phyloP scores from a whole-genome alignment of 2,113 vertebrate species.

The Oryzias celebensis region DNA sequence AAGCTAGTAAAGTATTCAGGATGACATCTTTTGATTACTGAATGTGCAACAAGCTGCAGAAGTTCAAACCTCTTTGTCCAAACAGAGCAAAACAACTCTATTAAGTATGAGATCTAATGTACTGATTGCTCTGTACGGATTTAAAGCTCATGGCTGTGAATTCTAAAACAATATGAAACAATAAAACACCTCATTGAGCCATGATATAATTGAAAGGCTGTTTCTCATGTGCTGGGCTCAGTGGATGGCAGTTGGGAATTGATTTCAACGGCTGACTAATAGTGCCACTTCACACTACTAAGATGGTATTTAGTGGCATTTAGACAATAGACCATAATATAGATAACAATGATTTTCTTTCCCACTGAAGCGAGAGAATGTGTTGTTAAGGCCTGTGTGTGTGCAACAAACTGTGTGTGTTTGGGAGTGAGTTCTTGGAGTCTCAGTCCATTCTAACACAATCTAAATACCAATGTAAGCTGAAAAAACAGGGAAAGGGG shows the following conservation, averaged over 20 bases:
- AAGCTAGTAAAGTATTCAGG: conserved; percentile 2
- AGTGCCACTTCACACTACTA: conserved; percentile 30
- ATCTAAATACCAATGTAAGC: conserved; percentile 53
- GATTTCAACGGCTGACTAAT: conserved; percentile 24
- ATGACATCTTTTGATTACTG: conserved; percentile 15
- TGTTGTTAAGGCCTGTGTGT: conserved; percentile 7
- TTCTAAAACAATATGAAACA: conserved; percentile 4
- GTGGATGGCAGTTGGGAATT: conserved; percentile 12
- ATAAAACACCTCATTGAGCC: neutral
- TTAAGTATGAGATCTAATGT: neutral
- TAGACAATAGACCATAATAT: conserved; percentile 26
- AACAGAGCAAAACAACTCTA: conserved; percentile 2
- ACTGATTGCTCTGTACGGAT: neutral
- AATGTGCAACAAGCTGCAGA: neutral
- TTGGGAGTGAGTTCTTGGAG: conserved; percentile 12
- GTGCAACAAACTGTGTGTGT: neutral
- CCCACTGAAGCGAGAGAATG: neutral
- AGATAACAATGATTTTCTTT: conserved; percentile 31
- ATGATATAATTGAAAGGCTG: neutral
- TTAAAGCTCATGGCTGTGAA: neutral
- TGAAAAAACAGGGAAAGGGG: conserved; percentile 40
- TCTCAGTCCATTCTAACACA: conserved; percentile 49
- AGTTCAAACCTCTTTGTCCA: conserved; percentile 4
- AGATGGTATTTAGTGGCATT: conserved; percentile 32
- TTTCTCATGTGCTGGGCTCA: neutral